Evolutionary conservation across 2,888 invertebrate genomes (phyloP).

Genomic region (Eilema griseolum): DNA sequence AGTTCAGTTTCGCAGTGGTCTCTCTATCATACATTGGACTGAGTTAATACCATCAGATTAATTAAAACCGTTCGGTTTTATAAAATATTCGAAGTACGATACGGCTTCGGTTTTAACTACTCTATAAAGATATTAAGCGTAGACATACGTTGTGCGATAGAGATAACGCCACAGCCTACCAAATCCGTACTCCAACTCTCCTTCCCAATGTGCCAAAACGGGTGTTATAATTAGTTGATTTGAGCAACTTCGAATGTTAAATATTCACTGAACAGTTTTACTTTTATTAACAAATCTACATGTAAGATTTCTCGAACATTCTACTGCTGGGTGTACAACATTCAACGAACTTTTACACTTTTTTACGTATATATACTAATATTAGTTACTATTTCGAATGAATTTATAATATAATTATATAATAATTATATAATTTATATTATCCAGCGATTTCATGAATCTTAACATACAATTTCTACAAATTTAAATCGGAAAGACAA

Average conservation of each 20-base stretch:
- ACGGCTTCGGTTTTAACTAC: neutral
- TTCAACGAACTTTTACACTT: neutral
- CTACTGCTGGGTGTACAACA: neutral
- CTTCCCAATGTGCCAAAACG: neutral
- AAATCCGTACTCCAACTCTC: neutral
- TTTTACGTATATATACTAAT: neutral
- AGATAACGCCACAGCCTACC: neutral
- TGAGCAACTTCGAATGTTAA: neutral
- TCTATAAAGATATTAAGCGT: neutral
- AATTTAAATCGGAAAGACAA: too few species aligned
- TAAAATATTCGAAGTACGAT: neutral
- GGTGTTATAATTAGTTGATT: neutral
- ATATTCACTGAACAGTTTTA: neutral
- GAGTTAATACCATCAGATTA: neutral
- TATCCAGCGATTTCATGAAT: neutral
- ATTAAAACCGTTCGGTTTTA: neutral
- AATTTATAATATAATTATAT: too few species aligned
- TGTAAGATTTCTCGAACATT: neutral
- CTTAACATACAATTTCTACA: neutral
- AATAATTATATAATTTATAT: too few species aligned
- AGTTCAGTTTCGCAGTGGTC: too few species aligned
- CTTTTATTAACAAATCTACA: neutral
- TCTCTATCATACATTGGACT: too few species aligned
- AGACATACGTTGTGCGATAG: neutral
- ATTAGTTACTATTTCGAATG: too few species aligned